phyloP scores from a whole-genome alignment of 2,797 vertebrate genomes.

The Tokudaia tokunoshimensis region DNA sequence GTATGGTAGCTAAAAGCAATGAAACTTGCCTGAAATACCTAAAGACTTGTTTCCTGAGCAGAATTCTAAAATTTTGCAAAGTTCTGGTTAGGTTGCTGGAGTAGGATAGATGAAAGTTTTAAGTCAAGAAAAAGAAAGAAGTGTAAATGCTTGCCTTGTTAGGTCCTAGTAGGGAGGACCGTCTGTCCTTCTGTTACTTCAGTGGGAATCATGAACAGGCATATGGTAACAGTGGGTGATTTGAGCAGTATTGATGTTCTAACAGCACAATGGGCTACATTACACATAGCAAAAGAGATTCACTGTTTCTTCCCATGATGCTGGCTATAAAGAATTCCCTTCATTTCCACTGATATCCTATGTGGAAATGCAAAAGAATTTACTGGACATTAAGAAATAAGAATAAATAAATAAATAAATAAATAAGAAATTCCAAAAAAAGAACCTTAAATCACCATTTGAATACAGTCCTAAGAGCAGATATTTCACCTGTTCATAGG shows the following conservation, averaged over 20 bases:
- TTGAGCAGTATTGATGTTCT: not conserved
- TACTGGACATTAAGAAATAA: not conserved
- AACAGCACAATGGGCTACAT: not conserved
- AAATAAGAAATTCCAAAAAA: too few relatives aligned
- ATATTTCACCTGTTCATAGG: not conserved
- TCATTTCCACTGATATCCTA: not conserved
- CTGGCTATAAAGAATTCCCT: not conserved
- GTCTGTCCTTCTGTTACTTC: not conserved
- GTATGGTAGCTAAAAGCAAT: not conserved
- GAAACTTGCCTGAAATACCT: not conserved
- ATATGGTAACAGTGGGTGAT: not conserved
- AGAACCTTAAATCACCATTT: not conserved
- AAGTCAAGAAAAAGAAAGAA: not conserved
- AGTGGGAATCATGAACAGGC: too few relatives aligned
- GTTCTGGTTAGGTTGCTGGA: not conserved
- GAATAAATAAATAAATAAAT: too few relatives aligned
- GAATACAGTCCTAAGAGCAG: not conserved
- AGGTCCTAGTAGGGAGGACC: not conserved
- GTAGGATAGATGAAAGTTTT: not conserved
- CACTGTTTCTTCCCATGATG: not conserved
- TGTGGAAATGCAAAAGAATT: not conserved
- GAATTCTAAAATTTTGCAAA: slow-evolving; percentile 23
- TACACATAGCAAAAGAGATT: not conserved
- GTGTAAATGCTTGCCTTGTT: not conserved
- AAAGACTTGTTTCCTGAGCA: not conserved